Percentiles rank a stretch among this genome's conserved stretches.
Evolutionary conservation across 2,888 invertebrate genomes (phyloP).

Genomic region (Acanthosepion lycidas): DNA sequence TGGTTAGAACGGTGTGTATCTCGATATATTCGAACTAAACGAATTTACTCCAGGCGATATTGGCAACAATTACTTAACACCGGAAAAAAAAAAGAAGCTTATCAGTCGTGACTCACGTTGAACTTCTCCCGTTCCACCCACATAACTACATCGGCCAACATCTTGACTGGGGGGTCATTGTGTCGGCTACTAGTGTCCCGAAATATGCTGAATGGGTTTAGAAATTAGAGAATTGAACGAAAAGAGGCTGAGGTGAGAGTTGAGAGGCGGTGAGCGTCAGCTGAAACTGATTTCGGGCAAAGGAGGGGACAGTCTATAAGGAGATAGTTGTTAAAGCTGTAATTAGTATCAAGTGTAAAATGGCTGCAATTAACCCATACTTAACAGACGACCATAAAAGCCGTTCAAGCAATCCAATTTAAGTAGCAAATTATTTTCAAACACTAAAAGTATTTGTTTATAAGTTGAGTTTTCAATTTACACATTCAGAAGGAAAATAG

Average conservation of each 20-base stretch:
- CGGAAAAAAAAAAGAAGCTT: not conserved
- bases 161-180: not conserved
- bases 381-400: not conserved
- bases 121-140: not conserved
- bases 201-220: not conserved
- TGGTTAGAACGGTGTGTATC: not conserved
- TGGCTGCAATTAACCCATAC: not conserved
- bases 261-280: not conserved
- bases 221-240: not conserved
- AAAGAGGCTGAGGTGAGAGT: not conserved
- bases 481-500: too few relatives aligned
- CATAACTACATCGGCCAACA: not conserved
- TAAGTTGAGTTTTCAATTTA: too few relatives aligned
- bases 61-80: not conserved
- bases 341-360: not conserved
- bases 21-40: not conserved
- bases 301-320: not conserved
- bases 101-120: not conserved
- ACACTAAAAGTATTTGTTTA: too few relatives aligned
- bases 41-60: not conserved
- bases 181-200: not conserved
- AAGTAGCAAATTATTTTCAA: too few relatives aligned
- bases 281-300: not conserved
- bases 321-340: not conserved
- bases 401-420: too few relatives aligned